Conservation (phyloP, 2,888 invertebrate genomes). For the Nomada ruficornis region DNA sequence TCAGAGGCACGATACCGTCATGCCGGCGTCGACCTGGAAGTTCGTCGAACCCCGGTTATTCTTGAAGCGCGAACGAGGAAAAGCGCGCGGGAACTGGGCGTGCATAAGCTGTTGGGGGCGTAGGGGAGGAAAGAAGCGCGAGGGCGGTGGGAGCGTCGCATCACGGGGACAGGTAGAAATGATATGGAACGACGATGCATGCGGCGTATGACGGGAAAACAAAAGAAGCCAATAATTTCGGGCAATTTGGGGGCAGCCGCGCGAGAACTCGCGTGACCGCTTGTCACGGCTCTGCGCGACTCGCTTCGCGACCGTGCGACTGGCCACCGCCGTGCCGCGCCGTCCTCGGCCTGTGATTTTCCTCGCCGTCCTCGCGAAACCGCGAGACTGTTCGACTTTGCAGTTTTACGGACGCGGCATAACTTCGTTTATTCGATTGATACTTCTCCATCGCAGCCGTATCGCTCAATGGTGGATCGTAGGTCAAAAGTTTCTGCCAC, state of each 20-base stretch:
- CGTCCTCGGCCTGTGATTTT: conserved; percentile 11
- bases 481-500: too few relatives aligned
- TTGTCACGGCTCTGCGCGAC: conserved; percentile 67
- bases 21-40: neutral
- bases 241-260: conserved; percentile 83
- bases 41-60: conserved; percentile 31
- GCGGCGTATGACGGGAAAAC: conserved; percentile 83
- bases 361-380: conserved; percentile 19
- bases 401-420: neutral
- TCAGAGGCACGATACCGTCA: too few relatives aligned
- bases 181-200: conserved; percentile 79
- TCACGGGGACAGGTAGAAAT: conserved; percentile 76
- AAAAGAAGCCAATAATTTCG: conserved; percentile 84
- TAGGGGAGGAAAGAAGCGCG: conserved; percentile 15
- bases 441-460: neutral
- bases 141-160: conserved; percentile 65
- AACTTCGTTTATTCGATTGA: neutral
- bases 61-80: conserved; percentile 36
- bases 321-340: conserved; percentile 23
- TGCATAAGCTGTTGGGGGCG: conserved; percentile 2
- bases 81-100: conserved; percentile 45
- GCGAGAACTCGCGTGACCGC: conserved; percentile 77
- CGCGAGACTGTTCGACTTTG: neutral
- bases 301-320: conserved; percentile 67
- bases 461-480: too few relatives aligned